Conservation (phyloP, 2,888 invertebrate species). For the Tineola bisselliella region DNA sequence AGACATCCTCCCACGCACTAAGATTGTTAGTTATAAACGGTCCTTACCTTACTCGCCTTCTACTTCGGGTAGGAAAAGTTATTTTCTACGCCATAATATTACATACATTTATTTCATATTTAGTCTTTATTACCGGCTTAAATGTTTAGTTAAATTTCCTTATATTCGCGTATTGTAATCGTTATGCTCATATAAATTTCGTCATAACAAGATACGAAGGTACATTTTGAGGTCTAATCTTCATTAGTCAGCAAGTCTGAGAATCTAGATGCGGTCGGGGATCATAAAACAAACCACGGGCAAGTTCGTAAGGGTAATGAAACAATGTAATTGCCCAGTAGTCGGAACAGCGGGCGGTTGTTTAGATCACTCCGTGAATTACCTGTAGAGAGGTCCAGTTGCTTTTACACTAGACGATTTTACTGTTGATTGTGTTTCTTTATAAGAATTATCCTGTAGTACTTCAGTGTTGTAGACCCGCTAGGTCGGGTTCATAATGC, state of each 20-base stretch:
- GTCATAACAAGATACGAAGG: neutral
- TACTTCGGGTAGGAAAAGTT: no score
- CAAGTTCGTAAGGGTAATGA: conserved; percentile 12
- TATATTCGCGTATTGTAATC: no score
- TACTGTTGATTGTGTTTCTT: neutral
- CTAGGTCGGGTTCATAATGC: no score
- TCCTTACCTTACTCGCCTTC: neutral
- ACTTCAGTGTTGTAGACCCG: no score
- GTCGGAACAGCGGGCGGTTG: conserved; percentile 14
- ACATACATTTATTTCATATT: no score
- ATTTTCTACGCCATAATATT: no score
- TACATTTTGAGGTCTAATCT: neutral
- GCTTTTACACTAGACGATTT: neutral
- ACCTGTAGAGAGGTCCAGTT: conserved; percentile 10
- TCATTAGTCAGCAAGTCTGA: neutral
- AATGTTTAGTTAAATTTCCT: no score
- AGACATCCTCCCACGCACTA: neutral
- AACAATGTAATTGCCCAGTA: conserved; percentile 16
- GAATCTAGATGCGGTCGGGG: neutral
- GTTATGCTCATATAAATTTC: no score
- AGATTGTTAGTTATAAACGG: neutral
- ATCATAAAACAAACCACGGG: conserved; percentile 10
- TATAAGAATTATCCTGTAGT: no score
- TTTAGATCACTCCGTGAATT: conserved; percentile 12
- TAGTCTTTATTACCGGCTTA: no score